Conservation (phyloP, 2,113 vertebrate genomes). For the Campylomormyrus numenius region DNA sequence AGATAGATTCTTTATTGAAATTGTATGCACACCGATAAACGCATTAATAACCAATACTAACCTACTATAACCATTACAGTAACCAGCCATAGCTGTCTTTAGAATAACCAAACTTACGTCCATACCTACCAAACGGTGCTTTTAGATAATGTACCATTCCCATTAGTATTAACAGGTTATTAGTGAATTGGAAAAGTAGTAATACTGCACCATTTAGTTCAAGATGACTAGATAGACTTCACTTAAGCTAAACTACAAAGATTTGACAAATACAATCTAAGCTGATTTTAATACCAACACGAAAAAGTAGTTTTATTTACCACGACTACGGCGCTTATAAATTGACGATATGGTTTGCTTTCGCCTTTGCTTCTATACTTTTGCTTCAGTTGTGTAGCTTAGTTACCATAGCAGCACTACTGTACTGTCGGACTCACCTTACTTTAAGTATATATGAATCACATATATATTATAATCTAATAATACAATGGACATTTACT, state of each 20-base stretch:
- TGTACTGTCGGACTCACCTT: neutral
- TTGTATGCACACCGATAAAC: neutral
- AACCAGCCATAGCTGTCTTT: neutral
- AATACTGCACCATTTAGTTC: neutral
- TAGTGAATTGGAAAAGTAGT: neutral
- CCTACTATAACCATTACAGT: neutral
- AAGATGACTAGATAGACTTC: neutral
- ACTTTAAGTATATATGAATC: neutral
- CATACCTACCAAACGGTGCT: neutral
- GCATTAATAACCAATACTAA: neutral
- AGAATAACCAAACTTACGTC: neutral
- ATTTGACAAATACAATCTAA: neutral
- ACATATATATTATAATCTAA: neutral
- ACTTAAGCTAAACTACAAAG: neutral
- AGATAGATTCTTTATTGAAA: neutral
- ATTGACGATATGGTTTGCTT: neutral
- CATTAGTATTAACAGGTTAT: neutral
- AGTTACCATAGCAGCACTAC: slow-evolving; percentile 38
- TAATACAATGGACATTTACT: neutral
- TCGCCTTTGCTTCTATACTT: neutral
- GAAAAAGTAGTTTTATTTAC: neutral
- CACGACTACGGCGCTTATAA: neutral
- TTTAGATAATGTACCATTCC: neutral
- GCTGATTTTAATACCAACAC: neutral
- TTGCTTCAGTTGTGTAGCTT: neutral